Evolutionary conservation across 1,140 invertebrate species (phyloP).

Genomic region (Adoxophyes honmai): DNA sequence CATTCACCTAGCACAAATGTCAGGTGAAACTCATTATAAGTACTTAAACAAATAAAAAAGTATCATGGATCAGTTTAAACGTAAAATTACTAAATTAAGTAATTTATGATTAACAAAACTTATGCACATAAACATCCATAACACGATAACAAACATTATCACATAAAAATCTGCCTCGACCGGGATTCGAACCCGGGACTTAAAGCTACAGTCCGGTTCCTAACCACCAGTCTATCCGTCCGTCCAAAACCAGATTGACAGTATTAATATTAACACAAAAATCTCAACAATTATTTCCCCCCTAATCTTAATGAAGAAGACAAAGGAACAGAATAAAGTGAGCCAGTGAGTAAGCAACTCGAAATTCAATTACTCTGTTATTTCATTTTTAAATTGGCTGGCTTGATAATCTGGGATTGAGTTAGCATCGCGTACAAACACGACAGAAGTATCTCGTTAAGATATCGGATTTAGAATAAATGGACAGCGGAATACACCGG

Average conservation of each 20-base stretch:
- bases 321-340: background rate
- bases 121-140: too few relatives aligned
- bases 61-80: too few relatives aligned
- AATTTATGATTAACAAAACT: too few relatives aligned
- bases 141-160: too few relatives aligned
- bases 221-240: background rate
- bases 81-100: too few relatives aligned
- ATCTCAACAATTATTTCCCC: slow-evolving; percentile 9
- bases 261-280: background rate
- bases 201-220: too few relatives aligned
- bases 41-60: too few relatives aligned
- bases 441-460: slow-evolving; percentile 5
- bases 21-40: too few relatives aligned
- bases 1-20: too few relatives aligned
- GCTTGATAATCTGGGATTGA: background rate
- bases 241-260: background rate
- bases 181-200: too few relatives aligned
- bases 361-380: slow-evolving; percentile 8
- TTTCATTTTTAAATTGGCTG: slow-evolving; percentile 13
- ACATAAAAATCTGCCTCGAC: too few relatives aligned
- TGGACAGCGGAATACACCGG: background rate
- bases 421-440: slow-evolving; percentile 10
- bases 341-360: slow-evolving; percentile 1
- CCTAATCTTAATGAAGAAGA: slow-evolving; percentile 1
- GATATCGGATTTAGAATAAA: background rate